A percentile compares a stretch with the other conserved stretches of the same genome.
These are phyloP conservation scores for Acestrorhynchus altus DNA, from an alignment of 2,797 vertebrate genomes.

Conservation along the genomic window DNA sequence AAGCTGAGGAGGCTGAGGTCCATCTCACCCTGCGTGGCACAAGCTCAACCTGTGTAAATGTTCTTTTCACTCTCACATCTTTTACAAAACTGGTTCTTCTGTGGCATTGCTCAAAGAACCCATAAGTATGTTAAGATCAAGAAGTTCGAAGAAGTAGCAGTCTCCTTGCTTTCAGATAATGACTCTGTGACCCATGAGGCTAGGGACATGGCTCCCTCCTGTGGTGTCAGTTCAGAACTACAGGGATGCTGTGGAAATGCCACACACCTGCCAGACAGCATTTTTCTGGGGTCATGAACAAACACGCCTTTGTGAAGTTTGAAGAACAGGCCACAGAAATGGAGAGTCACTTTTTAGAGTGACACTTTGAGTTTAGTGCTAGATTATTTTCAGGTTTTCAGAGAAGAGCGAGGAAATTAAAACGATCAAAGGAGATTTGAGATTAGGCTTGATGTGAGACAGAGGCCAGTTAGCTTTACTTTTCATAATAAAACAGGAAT, in stretches of 20 bases:
- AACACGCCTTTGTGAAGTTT: conserved; percentile 5
- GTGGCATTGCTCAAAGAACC: too few relatives aligned
- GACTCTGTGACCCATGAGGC: conserved; percentile 62
- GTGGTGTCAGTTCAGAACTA: conserved; percentile 77
- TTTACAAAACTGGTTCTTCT: too few relatives aligned
- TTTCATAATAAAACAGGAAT: background rate
- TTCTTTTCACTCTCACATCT: too few relatives aligned
- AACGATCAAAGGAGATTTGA: background rate
- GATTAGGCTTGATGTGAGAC: background rate
- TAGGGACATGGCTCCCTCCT: conserved; percentile 70
- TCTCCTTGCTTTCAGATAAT: conserved; percentile 54
- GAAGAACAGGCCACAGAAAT: background rate
- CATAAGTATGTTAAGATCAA: conserved; percentile 64
- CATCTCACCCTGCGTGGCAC: too few relatives aligned
- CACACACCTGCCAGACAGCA: conserved; percentile 57
- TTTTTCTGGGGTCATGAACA: conserved; percentile 6
- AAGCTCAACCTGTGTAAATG: too few relatives aligned
- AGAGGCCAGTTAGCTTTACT: background rate
- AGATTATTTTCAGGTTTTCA: too few relatives aligned
- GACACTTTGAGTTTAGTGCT: too few relatives aligned
- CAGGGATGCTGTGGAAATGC: conserved; percentile 66
- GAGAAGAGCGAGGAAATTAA: background rate
- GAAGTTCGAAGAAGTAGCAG: conserved; percentile 51
- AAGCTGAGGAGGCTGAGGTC: too few relatives aligned
- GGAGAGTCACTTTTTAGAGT: background rate